Conservation (phyloP, 2,888 invertebrate species). For the Plebejus melissa region DNA sequence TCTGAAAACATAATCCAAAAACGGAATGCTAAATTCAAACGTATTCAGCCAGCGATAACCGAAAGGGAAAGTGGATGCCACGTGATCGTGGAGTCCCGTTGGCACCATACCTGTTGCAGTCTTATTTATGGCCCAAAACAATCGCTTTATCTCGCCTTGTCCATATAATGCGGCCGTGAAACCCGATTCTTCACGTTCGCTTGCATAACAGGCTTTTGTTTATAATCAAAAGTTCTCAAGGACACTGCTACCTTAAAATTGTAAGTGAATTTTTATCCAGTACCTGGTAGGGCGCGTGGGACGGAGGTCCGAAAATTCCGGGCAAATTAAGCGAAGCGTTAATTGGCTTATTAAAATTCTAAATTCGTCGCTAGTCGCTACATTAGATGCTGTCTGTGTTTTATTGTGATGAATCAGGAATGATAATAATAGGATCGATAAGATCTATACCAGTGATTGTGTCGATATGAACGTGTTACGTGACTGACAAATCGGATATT, state of each 20-base stretch:
- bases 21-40: constrained; percentile 34
- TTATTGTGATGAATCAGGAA: constrained; percentile 40
- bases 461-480: constrained; percentile 8
- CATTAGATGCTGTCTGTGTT: constrained; percentile 43
- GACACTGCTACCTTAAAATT: constrained; percentile 52
- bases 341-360: constrained; percentile 53
- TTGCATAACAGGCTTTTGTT: constrained; percentile 76
- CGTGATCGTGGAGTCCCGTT: constrained; percentile 72
- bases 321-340: constrained; percentile 32
- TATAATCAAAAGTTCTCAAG: constrained; percentile 76
- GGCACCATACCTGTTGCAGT: constrained; percentile 75
- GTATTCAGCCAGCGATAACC: constrained; percentile 52
- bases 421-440: constrained; percentile 21
- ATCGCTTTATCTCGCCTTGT: constrained; percentile 74
- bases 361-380: constrained; percentile 44
- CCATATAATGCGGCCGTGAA: constrained; percentile 74
- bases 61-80: constrained; percentile 68
- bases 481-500: constrained; percentile 16
- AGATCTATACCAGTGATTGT: constrained; percentile 21
- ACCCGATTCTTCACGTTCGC: constrained; percentile 64
- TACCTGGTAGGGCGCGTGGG: constrained; percentile 45
- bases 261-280: constrained; percentile 49
- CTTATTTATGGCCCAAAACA: constrained; percentile 79
- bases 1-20: constrained; percentile 30
- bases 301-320: constrained; percentile 45